Conservation (phyloP, 2,797 vertebrate genomes). For the Sebastes kiyomatsui region DNA sequence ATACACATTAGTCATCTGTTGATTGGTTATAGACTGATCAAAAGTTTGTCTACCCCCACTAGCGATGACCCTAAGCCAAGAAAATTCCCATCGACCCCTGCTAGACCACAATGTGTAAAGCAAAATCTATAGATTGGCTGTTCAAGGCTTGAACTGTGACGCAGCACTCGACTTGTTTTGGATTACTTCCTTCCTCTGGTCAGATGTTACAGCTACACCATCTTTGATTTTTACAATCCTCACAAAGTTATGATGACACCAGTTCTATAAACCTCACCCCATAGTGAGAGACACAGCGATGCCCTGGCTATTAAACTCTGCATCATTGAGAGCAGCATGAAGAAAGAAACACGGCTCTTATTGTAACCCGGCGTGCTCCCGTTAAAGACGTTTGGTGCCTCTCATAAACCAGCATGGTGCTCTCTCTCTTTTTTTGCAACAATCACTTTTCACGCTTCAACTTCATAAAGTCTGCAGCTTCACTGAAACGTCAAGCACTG, state of each 20-base stretch:
- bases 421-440: conserved; percentile 27
- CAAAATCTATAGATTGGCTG: conserved; percentile 24
- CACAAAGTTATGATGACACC: conserved; percentile 31
- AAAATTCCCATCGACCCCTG: conserved; percentile 11
- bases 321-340: conserved; percentile 41
- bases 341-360: conserved; percentile 50
- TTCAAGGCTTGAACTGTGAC: conserved; percentile 9
- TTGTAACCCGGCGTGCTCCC: conserved; percentile 37
- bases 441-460: conserved; percentile 49
- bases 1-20: conserved; percentile 6
- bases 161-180: conserved; percentile 40
- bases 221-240: conserved; percentile 33
- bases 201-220: conserved; percentile 19
- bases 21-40: not conserved
- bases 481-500: conserved; percentile 44
- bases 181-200: conserved; percentile 30
- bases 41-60: conserved; percentile 1
- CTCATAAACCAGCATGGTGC: conserved; percentile 61
- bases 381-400: conserved; percentile 27
- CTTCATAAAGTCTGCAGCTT: conserved; percentile 42
- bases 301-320: conserved; percentile 23
- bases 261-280: conserved; percentile 38
- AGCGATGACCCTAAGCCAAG: not conserved
- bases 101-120: conserved; percentile 43
- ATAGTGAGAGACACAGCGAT: conserved; percentile 41